These are phyloP conservation scores for Scomber scombrus DNA, from an alignment of 2,113 vertebrate genomes.

Conservation along the genomic window DNA sequence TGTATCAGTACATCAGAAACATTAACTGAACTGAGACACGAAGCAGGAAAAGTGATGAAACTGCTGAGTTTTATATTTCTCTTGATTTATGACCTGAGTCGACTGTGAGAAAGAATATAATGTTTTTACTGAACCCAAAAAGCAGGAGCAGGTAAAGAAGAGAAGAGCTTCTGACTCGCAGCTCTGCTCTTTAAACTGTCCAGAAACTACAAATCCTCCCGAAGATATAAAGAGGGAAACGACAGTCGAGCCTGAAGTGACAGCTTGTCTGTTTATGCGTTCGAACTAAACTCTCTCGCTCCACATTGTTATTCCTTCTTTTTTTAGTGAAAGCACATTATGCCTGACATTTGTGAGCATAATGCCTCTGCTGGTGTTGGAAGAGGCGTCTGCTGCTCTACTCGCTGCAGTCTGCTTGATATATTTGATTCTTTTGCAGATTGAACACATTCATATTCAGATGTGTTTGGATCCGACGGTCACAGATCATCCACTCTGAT, in stretches of 20 bases:
- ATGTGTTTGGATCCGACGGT: not conserved
- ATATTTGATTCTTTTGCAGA: conserved; percentile 11
- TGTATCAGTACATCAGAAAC: too few species aligned
- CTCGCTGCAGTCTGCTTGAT: not conserved
- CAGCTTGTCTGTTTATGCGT: conserved; percentile 13
- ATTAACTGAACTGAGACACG: too few species aligned
- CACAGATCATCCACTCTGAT: conserved; percentile 14
- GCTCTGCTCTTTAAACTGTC: conserved; percentile 12
- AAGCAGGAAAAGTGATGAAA: conserved; percentile 12
- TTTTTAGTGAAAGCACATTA: conserved; percentile 4
- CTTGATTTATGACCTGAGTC: conserved; percentile 36
- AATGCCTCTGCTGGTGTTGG: not conserved
- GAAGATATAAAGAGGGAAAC: not conserved
- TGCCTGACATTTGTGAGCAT: conserved; percentile 24
- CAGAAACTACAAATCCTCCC: not conserved
- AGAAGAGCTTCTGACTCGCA: not conserved
- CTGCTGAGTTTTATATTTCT: conserved; percentile 20
- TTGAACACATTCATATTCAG: conserved; percentile 49
- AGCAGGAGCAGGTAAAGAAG: not conserved
- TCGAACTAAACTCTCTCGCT: not conserved
- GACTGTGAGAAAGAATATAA: not conserved
- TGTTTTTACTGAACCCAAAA: conserved; percentile 47
- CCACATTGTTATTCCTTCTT: not conserved
- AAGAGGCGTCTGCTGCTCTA: not conserved
- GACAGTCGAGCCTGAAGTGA: not conserved